Conservation (phyloP, 2,888 invertebrate species). For the Mythimna pallens region DNA sequence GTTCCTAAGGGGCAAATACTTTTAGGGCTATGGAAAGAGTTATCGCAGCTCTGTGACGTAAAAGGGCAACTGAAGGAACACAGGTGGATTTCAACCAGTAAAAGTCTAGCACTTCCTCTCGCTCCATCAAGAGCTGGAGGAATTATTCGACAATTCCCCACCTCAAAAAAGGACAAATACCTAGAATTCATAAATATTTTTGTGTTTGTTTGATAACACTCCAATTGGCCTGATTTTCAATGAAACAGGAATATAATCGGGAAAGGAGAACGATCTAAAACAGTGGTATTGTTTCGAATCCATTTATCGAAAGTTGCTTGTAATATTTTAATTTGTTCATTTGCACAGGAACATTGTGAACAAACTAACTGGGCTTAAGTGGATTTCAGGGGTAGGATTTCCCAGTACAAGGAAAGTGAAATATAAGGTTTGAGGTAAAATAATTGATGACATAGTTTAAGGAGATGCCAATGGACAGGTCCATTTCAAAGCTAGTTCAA, state of each 20-base stretch:
- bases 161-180: neutral
- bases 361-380: constrained; percentile 18
- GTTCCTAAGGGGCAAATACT: too few species aligned
- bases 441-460: too few species aligned
- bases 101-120: too few species aligned
- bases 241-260: neutral
- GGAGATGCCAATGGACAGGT: too few species aligned
- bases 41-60: too few species aligned
- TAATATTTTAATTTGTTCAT: constrained; percentile 22
- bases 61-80: too few species aligned
- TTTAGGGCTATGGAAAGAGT: too few species aligned
- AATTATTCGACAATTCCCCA: too few species aligned
- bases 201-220: constrained; percentile 11
- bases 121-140: too few species aligned
- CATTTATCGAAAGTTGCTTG: neutral
- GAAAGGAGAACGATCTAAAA: neutral
- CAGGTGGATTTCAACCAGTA: too few species aligned
- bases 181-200: neutral
- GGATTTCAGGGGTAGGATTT: neutral
- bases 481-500: neutral
- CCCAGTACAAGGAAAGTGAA: neutral
- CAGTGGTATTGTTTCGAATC: neutral
- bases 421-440: neutral
- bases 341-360: neutral
- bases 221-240: constrained; percentile 8